These are phyloP conservation scores for Probaryconus sp. DNA, from an alignment of 1,140 invertebrate species.

Conservation along the genomic window DNA sequence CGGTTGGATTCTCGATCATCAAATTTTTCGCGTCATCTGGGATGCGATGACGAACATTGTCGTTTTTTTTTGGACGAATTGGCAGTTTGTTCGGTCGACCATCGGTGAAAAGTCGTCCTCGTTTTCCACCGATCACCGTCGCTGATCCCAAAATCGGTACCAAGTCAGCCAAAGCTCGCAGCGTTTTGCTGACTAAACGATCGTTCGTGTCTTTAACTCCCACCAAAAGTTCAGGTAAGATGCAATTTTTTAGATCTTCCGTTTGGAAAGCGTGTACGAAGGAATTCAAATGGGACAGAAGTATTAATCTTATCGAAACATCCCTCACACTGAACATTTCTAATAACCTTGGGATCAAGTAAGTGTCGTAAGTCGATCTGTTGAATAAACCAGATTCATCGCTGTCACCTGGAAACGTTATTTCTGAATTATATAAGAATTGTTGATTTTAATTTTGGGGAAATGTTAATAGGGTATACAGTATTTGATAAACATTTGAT, in stretches of 20 bases:
- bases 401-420: constrained; percentile 70
- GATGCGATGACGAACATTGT: constrained; percentile 2
- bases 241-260: constrained; percentile 83
- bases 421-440: no score
- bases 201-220: constrained; percentile 91
- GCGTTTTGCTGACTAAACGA: constrained; percentile 86
- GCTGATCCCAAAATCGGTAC: constrained; percentile 89
- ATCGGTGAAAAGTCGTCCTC: constrained; percentile 89
- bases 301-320: constrained; percentile 84
- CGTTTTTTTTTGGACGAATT: constrained; percentile 55
- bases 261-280: constrained; percentile 84
- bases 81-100: constrained; percentile 82
- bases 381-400: constrained; percentile 80
- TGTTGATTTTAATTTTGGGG: constrained; percentile 6
- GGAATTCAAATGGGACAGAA: constrained; percentile 85
- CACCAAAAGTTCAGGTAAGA: constrained; percentile 88
- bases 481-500: no score
- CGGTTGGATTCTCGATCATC: constrained; percentile 10
- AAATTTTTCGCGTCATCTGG: constrained; percentile 29
- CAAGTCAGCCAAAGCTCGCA: constrained; percentile 87
- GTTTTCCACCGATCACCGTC: constrained; percentile 88
- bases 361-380: constrained; percentile 82
- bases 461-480: no score
- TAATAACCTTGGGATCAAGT: constrained; percentile 85
- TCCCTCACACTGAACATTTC: constrained; percentile 88